Evolutionary conservation across 2,888 invertebrate genomes (phyloP), one percentile per base, ranked within the genome.

Genomic region (Cyclophora punctaria): DNA sequence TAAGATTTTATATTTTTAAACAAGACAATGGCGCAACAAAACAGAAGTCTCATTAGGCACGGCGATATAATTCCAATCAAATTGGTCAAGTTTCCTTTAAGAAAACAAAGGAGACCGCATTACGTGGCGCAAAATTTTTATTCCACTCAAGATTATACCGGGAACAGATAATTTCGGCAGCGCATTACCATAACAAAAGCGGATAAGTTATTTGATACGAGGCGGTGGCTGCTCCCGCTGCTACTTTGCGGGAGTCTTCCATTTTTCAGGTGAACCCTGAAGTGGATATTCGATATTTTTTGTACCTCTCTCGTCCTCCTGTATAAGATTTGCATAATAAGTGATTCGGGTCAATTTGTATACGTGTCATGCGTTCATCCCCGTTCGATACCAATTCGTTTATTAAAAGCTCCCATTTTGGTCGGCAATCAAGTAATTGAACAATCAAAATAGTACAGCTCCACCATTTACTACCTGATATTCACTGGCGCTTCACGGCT

Each of bases 111-210:
- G 57, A 53, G 48, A 50, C 58, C 48, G 51, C 58, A 60, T 55
- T 55, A 60, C 57, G 57, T 57, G 57, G 48, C 53, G 55, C 50
- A 64, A 69, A 65, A 56, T 66, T 75, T 69, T 73, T 77, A 75
- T 78, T 71, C 67, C 65, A 64, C 63, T 64, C 67, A 63, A 77
- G 78, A 78, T 80, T 78, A 75, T 75, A 69, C 73, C 63, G 69
- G 62, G 75, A 67, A 63, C 69, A 71, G 73, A 79, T 83, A 80
- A 84, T 84, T 83, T 76, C 56, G 69, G 66, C 67, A 64, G 63
- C 68, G 66, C 69, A 86, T 86, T 84, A 83, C 74, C 84, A 83
- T 85, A 80, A 84, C 83, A 84, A 84, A 83, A 79, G 76, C 67
- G 73, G 73, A 75, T 73, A 76, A 80, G 83, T 83, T 82, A 83